phyloP scores from a whole-genome alignment of 2,888 invertebrate species.

The Ormyrus thymus region DNA sequence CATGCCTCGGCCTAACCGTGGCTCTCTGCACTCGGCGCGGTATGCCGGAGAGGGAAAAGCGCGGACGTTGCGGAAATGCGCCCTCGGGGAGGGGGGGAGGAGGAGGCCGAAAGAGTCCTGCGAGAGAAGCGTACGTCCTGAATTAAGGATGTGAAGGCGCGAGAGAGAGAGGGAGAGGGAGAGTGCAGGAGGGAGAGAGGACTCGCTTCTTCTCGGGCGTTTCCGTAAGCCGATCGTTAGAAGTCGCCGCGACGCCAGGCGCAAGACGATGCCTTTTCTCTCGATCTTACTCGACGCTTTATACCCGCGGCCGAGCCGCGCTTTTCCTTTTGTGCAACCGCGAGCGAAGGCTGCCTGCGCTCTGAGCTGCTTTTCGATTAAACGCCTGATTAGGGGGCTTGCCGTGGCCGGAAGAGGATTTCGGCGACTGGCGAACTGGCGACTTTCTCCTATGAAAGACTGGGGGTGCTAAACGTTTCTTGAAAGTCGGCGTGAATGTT shows the following conservation, averaged over 20 bases:
- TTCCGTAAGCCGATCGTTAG: constrained; percentile 70
- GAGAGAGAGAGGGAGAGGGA: background rate
- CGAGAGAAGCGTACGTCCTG: constrained; percentile 11
- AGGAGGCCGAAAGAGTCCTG: background rate
- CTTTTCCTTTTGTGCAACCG: no score
- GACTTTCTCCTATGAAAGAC: no score
- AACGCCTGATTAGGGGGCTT: no score
- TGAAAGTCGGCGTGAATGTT: no score
- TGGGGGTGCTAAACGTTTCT: no score
- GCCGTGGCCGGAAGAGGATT: no score
- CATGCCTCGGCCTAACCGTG: background rate
- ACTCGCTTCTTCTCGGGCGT: constrained; percentile 61
- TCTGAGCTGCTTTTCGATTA: no score
- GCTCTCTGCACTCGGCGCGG: background rate
- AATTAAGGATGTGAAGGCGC: constrained; percentile 22
- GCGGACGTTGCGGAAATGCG: constrained; percentile 9
- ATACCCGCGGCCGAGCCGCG: no score
- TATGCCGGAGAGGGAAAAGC: no score
- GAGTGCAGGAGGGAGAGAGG: constrained; percentile 11
- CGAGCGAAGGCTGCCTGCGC: no score
- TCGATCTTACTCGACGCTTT: background rate
- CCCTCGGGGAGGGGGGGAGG: background rate
- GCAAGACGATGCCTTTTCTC: constrained; percentile 20
- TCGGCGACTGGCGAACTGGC: no score
- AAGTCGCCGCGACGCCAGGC: constrained; percentile 44